Conservation (phyloP, 2,797 vertebrate genomes). For the Synanceia verrucosa region DNA sequence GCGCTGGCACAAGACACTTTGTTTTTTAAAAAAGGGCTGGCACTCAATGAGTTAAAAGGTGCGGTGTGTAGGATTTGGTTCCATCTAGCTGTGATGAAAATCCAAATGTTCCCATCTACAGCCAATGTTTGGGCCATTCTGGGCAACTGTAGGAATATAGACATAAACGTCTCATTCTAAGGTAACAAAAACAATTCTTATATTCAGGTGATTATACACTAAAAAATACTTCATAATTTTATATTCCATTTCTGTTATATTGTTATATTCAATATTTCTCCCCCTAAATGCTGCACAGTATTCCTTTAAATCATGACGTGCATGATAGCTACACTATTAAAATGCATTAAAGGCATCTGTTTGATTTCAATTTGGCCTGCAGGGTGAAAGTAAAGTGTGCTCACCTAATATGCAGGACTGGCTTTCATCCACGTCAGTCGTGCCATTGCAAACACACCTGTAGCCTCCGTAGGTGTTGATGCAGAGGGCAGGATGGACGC, state of each 20-base stretch:
- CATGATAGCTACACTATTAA: not conserved
- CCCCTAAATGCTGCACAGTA: not conserved
- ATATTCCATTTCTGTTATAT: too few species aligned
- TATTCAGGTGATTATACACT: not conserved
- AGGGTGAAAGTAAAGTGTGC: constrained; percentile 3
- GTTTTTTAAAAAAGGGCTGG: too few species aligned
- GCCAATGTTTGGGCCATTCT: not conserved
- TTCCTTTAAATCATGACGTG: not conserved
- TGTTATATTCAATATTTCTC: too few species aligned
- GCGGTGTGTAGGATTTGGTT: not conserved
- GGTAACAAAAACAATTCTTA: not conserved
- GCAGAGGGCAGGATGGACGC: constrained; percentile 75
- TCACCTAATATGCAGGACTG: constrained; percentile 81
- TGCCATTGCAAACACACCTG: constrained; percentile 85
- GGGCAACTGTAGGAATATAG: not conserved
- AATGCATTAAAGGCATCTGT: not conserved
- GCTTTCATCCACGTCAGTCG: constrained; percentile 71
- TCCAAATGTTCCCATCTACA: not conserved
- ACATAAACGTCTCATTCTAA: not conserved
- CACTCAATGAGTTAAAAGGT: too few species aligned
- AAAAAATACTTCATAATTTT: not conserved
- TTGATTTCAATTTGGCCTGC: not conserved
- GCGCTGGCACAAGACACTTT: too few species aligned
- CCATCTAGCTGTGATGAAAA: not conserved
- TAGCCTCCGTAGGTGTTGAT: constrained; percentile 87